Base-by-base conservation (phyloP, 2,888 invertebrate genomes). In the Agriopis aurantiaria region DNA sequence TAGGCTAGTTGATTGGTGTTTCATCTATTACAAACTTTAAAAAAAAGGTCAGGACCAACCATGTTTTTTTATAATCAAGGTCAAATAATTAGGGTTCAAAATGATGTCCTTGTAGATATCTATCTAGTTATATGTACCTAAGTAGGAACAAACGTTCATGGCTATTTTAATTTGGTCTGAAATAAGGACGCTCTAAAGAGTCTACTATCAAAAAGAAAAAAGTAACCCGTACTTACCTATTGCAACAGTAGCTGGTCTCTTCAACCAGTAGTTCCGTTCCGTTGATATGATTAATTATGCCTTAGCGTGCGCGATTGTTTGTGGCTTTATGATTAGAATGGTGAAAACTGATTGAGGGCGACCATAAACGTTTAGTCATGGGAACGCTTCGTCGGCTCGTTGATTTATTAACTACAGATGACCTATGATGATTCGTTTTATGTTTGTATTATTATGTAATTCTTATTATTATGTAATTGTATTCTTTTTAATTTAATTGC, bases 261-360 rank as follows among this genome's bases (percentile, higher is more conserved):
- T n/a, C 45, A 57, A 57, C 12, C 43, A 48, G 57, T 63, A 43
- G 17, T 49, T 49, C n/a, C 52, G 17, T 49, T 49, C n/a, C 52
- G 41, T 55, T 48, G 58, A 51, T 61, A 55, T 68, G 63, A 68
- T 68, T 68, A 68, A 68, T 68, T 33, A 63, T 58, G 53, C 46
- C 46, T 10, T 62, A 23, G 63, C 68, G 68, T 63, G 63, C 53
- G 52, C 56, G 51, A 65, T 65, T 65, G 61, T 55, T 49, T 52
- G 62, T 55, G 65, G 65, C n/a, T 41, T 55, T 66, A 17, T 60
- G 48, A 59, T 61, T 51, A 33, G 45, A 45, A 45, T 57, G 68
- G 63, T 59, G 58, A 53, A 68, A 59, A 68, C 57, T 17, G 9
- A 60, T 49, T 40, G 51, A 43, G 57, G 57, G 33, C 12, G 17